Evolutionary conservation across 2,888 invertebrate species (phyloP).

Genomic region (Drosophila helvetica): DNA sequence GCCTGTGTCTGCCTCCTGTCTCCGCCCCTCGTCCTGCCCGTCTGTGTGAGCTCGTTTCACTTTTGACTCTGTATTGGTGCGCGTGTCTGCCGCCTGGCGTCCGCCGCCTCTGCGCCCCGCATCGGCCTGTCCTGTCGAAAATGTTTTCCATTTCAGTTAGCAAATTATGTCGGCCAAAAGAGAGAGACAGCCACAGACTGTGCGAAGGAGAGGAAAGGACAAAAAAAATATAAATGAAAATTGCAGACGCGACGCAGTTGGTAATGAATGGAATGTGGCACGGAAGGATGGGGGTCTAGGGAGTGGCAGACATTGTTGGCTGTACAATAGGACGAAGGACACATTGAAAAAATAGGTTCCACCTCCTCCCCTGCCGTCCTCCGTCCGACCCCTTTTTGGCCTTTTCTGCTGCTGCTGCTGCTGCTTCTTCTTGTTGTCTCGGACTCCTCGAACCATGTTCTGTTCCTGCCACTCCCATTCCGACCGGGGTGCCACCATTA

Average conservation of each 20-base stretch:
- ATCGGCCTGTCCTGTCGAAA: constrained; percentile 77
- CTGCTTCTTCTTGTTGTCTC: constrained; percentile 38
- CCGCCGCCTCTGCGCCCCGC: constrained; percentile 28
- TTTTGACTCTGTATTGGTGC: constrained; percentile 68
- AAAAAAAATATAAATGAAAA: constrained; percentile 70
- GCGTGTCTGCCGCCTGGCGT: constrained; percentile 72
- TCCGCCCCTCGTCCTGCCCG: constrained; percentile 23
- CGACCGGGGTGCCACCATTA: neutral
- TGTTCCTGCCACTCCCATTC: constrained; percentile 32
- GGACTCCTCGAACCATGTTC: constrained; percentile 60
- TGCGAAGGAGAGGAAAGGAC: constrained; percentile 23
- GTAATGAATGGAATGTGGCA: constrained; percentile 31
- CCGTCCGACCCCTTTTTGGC: neutral
- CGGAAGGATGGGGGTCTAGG: constrained; percentile 33
- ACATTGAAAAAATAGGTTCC: constrained; percentile 53
- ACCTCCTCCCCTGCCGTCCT: constrained; percentile 1
- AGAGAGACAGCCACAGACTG: constrained; percentile 28
- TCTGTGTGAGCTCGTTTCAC: constrained; percentile 43
- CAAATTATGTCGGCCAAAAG: constrained; percentile 80
- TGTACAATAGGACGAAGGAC: constrained; percentile 55
- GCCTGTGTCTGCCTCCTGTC: constrained; percentile 19
- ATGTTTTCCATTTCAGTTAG: constrained; percentile 80
- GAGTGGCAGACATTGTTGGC: constrained; percentile 47
- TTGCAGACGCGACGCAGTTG: constrained; percentile 76
- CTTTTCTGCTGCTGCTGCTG: constrained; percentile 9